Evolutionary conservation across 1,140 invertebrate species (phyloP).

Genomic region (Neotoxoptera formosana): DNA sequence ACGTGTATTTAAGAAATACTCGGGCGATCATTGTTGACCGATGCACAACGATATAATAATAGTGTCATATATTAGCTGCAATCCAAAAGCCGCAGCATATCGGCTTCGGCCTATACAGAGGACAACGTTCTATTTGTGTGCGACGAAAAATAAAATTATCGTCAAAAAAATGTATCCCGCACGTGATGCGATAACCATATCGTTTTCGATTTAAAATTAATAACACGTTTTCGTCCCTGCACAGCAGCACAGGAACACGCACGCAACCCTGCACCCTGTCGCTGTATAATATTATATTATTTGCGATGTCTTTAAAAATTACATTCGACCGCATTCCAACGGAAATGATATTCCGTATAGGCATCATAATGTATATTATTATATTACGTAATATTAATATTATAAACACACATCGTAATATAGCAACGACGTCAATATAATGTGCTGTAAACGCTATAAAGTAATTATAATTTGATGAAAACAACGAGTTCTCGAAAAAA

Average conservation of each 20-base stretch:
- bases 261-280: not conserved
- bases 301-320: slow-evolving; percentile 1
- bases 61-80: not conserved
- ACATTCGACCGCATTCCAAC: not conserved
- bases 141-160: not conserved
- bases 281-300: not conserved
- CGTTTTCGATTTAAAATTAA: slow-evolving; percentile 10
- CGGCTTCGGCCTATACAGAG: no score
- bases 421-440: not conserved
- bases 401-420: not conserved
- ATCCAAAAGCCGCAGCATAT: not conserved
- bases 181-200: not conserved
- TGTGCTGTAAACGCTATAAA: not conserved
- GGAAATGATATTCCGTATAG: not conserved
- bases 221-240: not conserved
- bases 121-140: not conserved
- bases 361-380: not conserved
- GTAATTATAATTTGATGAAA: not conserved
- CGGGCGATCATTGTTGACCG: not conserved
- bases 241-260: not conserved
- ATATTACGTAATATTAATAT: not conserved
- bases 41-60: not conserved
- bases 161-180: not conserved
- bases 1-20: not conserved
- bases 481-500: not conserved